Evolutionary conservation across 1,140 invertebrate species (phyloP).

Genomic region (Platorchestia sp.): DNA sequence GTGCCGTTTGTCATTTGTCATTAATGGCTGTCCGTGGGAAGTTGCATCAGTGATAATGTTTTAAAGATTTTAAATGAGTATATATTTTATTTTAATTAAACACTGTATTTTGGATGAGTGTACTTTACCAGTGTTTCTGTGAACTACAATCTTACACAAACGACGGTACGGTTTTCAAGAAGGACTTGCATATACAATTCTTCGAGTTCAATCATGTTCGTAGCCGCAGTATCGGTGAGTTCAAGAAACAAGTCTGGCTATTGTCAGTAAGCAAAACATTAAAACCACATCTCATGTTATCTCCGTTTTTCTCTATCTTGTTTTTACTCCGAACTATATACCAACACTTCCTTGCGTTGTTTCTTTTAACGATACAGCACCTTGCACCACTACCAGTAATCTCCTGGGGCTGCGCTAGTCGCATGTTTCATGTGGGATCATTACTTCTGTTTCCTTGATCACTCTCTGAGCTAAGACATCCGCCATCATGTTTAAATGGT

Average conservation of each 20-base stretch:
- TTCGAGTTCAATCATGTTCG: neutral
- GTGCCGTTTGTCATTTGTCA: neutral
- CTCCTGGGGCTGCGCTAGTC: neutral
- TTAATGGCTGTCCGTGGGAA: no score
- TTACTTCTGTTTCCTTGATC: neutral
- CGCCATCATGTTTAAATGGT: neutral
- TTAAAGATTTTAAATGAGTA: neutral
- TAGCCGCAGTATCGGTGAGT: neutral
- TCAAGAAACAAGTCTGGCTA: neutral
- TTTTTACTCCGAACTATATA: neutral
- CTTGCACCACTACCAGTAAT: neutral
- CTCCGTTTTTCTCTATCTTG: neutral
- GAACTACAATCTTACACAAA: neutral
- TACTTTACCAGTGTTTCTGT: neutral
- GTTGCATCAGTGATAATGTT: neutral
- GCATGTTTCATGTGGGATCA: neutral
- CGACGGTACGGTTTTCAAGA: neutral
- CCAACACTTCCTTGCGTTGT: neutral
- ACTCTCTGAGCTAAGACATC: neutral
- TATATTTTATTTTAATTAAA: no score
- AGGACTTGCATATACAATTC: neutral
- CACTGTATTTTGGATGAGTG: no score
- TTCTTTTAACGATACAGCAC: neutral
- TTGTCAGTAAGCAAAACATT: no score
- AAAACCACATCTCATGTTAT: neutral